Conservation (phyloP, 2,113 vertebrate genomes). For the Chloebia gouldiae region DNA sequence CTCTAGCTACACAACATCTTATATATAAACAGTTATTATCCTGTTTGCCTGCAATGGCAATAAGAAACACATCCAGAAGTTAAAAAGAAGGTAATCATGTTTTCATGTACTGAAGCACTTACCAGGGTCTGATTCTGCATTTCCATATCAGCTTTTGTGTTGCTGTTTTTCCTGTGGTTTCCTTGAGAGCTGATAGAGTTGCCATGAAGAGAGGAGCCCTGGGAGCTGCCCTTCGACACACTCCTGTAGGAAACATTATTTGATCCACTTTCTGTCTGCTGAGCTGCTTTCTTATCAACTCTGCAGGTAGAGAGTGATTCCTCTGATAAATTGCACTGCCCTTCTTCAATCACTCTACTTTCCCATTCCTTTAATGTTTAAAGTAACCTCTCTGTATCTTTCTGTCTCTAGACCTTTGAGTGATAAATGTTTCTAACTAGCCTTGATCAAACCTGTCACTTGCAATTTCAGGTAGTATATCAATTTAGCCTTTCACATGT, state of each 20-base stretch:
- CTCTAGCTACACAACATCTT: background rate
- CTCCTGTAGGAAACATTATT: slow-evolving; percentile 82
- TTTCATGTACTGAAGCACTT: slow-evolving; percentile 63
- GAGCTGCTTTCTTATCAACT: slow-evolving; percentile 82
- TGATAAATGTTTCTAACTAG: slow-evolving; percentile 72
- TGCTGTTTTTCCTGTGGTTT: slow-evolving; percentile 81
- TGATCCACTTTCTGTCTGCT: slow-evolving; percentile 79
- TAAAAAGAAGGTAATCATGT: slow-evolving; percentile 18
- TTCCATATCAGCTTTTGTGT: slow-evolving; percentile 79
- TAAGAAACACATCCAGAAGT: background rate
- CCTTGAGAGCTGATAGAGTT: slow-evolving; percentile 79
- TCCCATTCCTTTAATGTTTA: slow-evolving; percentile 67
- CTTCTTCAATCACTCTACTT: slow-evolving; percentile 72
- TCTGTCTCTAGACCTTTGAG: slow-evolving; percentile 69
- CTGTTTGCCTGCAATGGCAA: background rate
- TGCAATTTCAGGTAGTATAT: slow-evolving; percentile 72
- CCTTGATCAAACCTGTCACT: slow-evolving; percentile 77
- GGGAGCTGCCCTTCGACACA: slow-evolving; percentile 80
- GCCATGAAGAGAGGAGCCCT: slow-evolving; percentile 69
- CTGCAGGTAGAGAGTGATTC: slow-evolving; percentile 79
- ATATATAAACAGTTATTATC: slow-evolving; percentile 11
- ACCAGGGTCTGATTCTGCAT: slow-evolving; percentile 79
- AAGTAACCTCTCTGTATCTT: slow-evolving; percentile 69
- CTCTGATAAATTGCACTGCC: slow-evolving; percentile 80
- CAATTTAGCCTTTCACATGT: slow-evolving; percentile 65